Percentiles rank a stretch among this genome's conserved stretches.
These are phyloP conservation scores for Microctenopoma stevenorrisi DNA, from an alignment of 2,797 vertebrate genomes.

Conservation along the genomic window DNA sequence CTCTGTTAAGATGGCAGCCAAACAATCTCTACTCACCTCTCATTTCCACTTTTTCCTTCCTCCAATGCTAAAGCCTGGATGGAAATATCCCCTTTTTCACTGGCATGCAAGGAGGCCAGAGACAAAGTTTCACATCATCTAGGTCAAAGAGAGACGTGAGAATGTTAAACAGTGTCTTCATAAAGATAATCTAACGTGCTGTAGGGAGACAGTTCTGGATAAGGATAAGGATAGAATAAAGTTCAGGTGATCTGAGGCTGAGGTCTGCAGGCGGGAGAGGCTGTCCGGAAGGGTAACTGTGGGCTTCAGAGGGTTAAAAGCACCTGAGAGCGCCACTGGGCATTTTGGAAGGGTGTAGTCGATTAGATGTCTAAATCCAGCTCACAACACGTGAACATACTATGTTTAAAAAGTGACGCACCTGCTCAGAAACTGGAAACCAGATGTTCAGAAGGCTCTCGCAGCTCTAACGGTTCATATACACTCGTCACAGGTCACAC, in stretches of 20 bases:
- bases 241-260: too few species aligned
- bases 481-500: slow-evolving; percentile 9
- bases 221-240: too few species aligned
- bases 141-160: not conserved
- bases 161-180: slow-evolving; percentile 42
- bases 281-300: too few species aligned
- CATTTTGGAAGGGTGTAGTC: not conserved
- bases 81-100: slow-evolving; percentile 70
- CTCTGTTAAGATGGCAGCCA: slow-evolving; percentile 76
- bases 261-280: too few species aligned
- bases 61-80: slow-evolving; percentile 82
- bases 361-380: not conserved
- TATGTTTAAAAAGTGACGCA: slow-evolving; percentile 13
- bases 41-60: slow-evolving; percentile 73
- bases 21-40: slow-evolving; percentile 73
- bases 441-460: slow-evolving; percentile 2
- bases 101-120: slow-evolving; percentile 69
- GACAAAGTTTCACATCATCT: slow-evolving; percentile 79
- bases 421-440: slow-evolving; percentile 1
- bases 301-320: not conserved
- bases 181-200: slow-evolving; percentile 5
- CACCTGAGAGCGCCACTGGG: too few species aligned
- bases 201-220: too few species aligned
- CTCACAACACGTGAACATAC: not conserved
- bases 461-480: slow-evolving; percentile 3